Percentiles rank a stretch among this genome's conserved stretches.
phyloP scores from a whole-genome alignment of 1,140 invertebrate species.

The Drosophila albomicans region DNA sequence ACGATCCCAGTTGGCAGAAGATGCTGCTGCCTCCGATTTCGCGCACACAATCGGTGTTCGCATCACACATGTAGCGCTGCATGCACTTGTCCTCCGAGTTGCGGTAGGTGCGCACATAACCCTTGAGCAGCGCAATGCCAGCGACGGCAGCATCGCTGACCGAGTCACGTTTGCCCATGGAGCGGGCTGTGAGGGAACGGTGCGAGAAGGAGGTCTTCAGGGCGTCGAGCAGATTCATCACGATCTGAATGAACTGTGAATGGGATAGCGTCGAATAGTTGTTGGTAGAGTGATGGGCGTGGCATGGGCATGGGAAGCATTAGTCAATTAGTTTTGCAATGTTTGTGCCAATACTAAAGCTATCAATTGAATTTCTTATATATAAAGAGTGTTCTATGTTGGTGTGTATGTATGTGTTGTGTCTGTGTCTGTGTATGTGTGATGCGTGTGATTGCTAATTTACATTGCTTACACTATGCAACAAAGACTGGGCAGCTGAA shows the following conservation, averaged over 20 bases:
- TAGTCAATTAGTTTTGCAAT: constrained; percentile 77
- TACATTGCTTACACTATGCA: constrained; percentile 64
- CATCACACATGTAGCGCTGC: constrained; percentile 94
- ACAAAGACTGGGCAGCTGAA: constrained; percentile 41
- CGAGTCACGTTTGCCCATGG: constrained; percentile 92
- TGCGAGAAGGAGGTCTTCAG: constrained; percentile 96
- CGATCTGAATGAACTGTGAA: constrained; percentile 94
- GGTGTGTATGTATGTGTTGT: constrained; percentile 14
- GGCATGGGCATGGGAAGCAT: constrained; percentile 53
- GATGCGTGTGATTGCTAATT: constrained; percentile 51
- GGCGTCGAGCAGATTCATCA: constrained; percentile 94
- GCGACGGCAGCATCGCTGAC: constrained; percentile 94
- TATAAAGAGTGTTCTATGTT: neutral
- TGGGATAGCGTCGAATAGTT: constrained; percentile 60
- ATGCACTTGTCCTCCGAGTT: constrained; percentile 92
- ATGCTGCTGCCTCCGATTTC: constrained; percentile 93
- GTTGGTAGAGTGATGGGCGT: constrained; percentile 33
- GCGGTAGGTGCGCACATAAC: constrained; percentile 93
- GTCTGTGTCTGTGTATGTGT: constrained; percentile 39
- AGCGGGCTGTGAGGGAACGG: constrained; percentile 92
- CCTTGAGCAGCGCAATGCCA: constrained; percentile 94
- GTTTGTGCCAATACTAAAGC: constrained; percentile 65
- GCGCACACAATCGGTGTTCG: constrained; percentile 93
- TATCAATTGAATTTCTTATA: constrained; percentile 14
- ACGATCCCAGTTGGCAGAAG: constrained; percentile 97